Conservation (phyloP, 2,888 invertebrate species). For the Cheilosia pagana region DNA sequence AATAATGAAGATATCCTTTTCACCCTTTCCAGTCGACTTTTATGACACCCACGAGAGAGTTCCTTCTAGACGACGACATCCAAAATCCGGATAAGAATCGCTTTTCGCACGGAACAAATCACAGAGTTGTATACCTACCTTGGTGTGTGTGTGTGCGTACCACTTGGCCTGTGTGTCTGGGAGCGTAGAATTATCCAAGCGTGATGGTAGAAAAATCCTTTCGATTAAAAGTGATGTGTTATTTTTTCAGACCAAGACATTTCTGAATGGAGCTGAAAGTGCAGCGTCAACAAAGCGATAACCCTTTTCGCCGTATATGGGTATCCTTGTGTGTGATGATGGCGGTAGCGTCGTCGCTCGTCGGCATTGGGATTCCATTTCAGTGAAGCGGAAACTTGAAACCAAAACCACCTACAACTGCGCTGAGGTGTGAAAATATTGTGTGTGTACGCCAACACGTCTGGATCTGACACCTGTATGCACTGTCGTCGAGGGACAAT, state of each 20-base stretch:
- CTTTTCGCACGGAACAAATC: constrained; percentile 40
- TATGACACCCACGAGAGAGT: constrained; percentile 53
- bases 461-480: constrained; percentile 53
- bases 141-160: constrained; percentile 17
- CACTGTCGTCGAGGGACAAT: constrained; percentile 14
- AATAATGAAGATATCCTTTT: constrained; percentile 48
- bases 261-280: constrained; percentile 47
- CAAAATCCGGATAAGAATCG: constrained; percentile 50
- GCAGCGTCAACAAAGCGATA: constrained; percentile 65
- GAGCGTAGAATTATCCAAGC: constrained; percentile 56
- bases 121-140: constrained; percentile 19
- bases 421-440: constrained; percentile 49
- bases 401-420: constrained; percentile 50
- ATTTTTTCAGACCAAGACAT: constrained; percentile 16
- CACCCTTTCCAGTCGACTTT: constrained; percentile 14
- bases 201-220: constrained; percentile 55
- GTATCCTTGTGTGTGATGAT: constrained; percentile 29
- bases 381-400: constrained; percentile 54
- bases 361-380: constrained; percentile 25
- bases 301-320: constrained; percentile 32
- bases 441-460: constrained; percentile 41
- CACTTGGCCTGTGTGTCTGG: constrained; percentile 52
- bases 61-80: constrained; percentile 12
- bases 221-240: constrained; percentile 65
- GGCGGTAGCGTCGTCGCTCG: not conserved